A percentile compares a stretch with the other conserved stretches of the same genome.
These are phyloP conservation scores for Lates japonicus DNA, from an alignment of 2,797 vertebrate genomes.

Conservation along the genomic window DNA sequence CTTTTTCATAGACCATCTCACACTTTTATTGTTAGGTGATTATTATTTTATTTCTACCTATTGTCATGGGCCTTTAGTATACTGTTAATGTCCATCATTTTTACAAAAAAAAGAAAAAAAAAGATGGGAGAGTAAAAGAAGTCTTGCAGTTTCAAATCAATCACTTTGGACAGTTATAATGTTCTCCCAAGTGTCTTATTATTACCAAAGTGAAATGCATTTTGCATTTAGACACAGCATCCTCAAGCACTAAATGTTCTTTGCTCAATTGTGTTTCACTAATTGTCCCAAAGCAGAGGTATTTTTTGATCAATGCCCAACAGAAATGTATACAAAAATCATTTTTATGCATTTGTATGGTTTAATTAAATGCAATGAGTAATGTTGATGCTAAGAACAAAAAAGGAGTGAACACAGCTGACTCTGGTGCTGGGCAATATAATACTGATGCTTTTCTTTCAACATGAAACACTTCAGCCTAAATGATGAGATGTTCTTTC, in stretches of 20 bases:
- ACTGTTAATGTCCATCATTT: conserved; percentile 30
- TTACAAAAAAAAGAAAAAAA: neutral
- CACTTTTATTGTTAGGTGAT: conserved; percentile 58
- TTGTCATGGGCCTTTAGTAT: conserved; percentile 23
- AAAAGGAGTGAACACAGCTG: neutral
- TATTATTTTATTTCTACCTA: conserved; percentile 67
- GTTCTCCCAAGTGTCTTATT: conserved; percentile 14
- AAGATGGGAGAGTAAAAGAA: neutral
- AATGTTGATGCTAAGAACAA: neutral
- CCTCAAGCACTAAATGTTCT: conserved; percentile 2
- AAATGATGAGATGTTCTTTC: neutral
- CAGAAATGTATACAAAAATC: conserved; percentile 2
- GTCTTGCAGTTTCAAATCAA: conserved; percentile 12
- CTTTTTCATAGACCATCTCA: conserved; percentile 36
- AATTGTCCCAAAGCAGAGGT: conserved; percentile 42
- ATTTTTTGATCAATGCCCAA: conserved; percentile 17
- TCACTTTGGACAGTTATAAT: neutral
- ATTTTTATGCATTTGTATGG: neutral
- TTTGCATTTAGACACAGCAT: conserved; percentile 18
- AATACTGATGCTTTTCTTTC: neutral
- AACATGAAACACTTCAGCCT: neutral
- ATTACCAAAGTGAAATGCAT: conserved; percentile 30
- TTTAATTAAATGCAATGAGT: neutral
- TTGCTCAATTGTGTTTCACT: conserved; percentile 17
- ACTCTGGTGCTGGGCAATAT: neutral